These are phyloP conservation scores for Pitta sordida DNA, from an alignment of 2,113 vertebrate genomes.

Conservation along the genomic window DNA sequence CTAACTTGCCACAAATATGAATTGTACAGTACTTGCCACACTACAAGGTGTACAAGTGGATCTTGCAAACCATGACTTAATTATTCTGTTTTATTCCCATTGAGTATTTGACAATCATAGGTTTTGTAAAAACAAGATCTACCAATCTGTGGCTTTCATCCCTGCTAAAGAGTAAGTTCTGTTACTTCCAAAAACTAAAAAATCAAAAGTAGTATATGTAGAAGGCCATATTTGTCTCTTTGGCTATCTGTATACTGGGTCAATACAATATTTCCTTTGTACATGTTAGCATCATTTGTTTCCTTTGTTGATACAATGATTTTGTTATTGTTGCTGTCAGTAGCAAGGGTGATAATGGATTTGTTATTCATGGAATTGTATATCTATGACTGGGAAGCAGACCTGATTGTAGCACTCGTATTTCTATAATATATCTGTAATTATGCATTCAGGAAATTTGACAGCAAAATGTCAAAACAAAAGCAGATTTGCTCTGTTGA, in stretches of 20 bases:
- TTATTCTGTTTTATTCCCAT: background rate
- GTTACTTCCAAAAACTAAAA: background rate
- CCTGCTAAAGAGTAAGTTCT: background rate
- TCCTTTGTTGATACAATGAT: slow-evolving; percentile 48
- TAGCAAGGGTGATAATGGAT: slow-evolving; percentile 35
- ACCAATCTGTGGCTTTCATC: background rate
- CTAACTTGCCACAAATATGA: background rate
- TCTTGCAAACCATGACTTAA: background rate
- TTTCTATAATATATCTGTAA: slow-evolving; percentile 61
- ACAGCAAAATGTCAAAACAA: slow-evolving; percentile 62
- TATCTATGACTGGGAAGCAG: slow-evolving; percentile 46
- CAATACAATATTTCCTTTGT: slow-evolving; percentile 27
- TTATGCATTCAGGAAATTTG: slow-evolving; percentile 60
- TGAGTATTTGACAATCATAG: background rate
- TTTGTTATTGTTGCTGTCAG: slow-evolving; percentile 50
- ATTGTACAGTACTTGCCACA: background rate
- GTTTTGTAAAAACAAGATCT: background rate
- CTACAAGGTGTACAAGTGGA: background rate
- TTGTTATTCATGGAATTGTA: slow-evolving; percentile 54
- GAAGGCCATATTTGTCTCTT: background rate
- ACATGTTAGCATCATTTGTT: slow-evolving; percentile 1
- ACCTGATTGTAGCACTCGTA: slow-evolving; percentile 14
- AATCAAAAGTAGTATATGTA: background rate
- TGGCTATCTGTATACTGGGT: background rate
- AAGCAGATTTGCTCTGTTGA: slow-evolving; percentile 60